Conservation (phyloP, 2,797 vertebrate species). For the Siniperca undulata region DNA sequence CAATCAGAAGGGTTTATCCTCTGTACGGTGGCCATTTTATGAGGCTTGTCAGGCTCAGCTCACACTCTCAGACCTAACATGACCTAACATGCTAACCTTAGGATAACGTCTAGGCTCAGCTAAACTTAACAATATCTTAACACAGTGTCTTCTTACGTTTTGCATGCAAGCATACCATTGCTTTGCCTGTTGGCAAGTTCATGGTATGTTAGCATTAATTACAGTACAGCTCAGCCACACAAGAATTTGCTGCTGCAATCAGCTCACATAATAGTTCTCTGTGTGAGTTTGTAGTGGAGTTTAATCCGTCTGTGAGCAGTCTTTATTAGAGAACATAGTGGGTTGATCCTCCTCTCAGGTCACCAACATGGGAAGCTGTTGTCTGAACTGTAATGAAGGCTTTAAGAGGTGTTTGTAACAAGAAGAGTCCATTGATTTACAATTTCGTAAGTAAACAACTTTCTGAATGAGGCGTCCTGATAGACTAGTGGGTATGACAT, state of each 20-base stretch:
- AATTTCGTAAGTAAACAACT: not conserved
- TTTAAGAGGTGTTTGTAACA: not conserved
- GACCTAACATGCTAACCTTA: too few relatives aligned
- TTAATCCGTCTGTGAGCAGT: conserved; percentile 21
- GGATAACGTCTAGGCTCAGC: too few relatives aligned
- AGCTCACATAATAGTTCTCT: not conserved
- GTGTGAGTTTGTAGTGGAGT: not conserved
- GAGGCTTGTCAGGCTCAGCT: too few relatives aligned
- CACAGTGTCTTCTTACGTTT: too few relatives aligned
- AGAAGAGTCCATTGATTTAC: not conserved
- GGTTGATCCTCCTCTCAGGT: conserved; percentile 18
- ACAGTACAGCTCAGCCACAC: too few relatives aligned
- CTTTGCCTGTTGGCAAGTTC: too few relatives aligned
- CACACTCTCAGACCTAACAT: too few relatives aligned
- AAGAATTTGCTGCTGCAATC: conserved; percentile 8
- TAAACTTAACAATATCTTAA: too few relatives aligned
- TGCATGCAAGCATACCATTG: too few relatives aligned
- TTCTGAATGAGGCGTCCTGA: not conserved
- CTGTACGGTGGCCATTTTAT: too few relatives aligned
- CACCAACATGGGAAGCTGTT: not conserved
- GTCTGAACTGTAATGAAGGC: not conserved
- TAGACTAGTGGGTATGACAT: not conserved
- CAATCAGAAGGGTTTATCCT: too few relatives aligned
- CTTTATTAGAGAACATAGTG: conserved; percentile 1
- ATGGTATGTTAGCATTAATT: too few relatives aligned